Conservation (phyloP, 2,113 vertebrate species). For the Dasyprocta punctata region DNA sequence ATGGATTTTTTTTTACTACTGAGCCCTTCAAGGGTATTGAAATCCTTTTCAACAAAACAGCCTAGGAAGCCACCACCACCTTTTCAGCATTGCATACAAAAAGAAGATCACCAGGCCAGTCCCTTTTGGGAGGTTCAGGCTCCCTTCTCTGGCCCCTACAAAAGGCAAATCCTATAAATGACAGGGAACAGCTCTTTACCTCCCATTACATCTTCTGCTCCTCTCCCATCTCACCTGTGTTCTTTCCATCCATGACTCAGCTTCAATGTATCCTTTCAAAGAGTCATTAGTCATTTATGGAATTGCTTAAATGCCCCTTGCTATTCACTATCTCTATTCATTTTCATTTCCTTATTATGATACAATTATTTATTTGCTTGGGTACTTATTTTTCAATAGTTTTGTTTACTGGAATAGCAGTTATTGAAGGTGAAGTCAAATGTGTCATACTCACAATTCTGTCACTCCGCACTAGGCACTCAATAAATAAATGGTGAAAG, state of each 20-base stretch:
- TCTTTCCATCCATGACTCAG: not conserved
- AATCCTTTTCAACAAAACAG: not conserved
- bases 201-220: not conserved
- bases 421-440: not conserved
- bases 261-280: not conserved
- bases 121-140: not conserved
- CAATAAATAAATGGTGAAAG: constrained; percentile 2
- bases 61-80: not conserved
- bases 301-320: not conserved
- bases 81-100: not conserved
- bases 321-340: not conserved
- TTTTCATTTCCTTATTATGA: not conserved
- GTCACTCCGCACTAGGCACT: not conserved
- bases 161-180: not conserved
- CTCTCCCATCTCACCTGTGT: not conserved
- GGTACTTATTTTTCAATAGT: not conserved
- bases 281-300: not conserved
- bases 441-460: not conserved
- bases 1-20: not conserved
- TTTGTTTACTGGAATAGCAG: not conserved
- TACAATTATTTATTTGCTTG: not conserved
- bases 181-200: not conserved
- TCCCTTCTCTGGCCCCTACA: not conserved
- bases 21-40: not conserved
- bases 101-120: not conserved